Evolutionary conservation across 2,113 vertebrate genomes (phyloP), one percentile per base, ranked within the genome.

Genomic region (Microcebus murinus): DNA sequence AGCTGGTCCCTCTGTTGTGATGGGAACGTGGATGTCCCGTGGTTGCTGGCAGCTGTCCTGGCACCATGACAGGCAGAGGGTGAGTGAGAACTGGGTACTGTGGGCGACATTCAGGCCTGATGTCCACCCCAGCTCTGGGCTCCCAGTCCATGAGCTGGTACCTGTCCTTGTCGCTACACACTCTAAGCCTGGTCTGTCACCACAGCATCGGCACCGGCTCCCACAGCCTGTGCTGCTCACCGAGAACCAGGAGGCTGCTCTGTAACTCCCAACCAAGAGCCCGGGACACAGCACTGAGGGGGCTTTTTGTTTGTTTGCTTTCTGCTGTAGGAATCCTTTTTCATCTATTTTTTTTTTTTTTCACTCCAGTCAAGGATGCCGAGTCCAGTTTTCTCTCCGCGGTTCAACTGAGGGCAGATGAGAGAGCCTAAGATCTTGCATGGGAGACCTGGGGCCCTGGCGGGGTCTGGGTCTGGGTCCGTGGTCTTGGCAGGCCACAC

Each of bases 171-270:
- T 11, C 5, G 59, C 21, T 20, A 4, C 21, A 1, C 1, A n/a
- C 87, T 39, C 8, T 31, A 39, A 71, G 42, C 52, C n/a, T 4
- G 4, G 34, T 13, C 20, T 63, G 61, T 25, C n/a, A 4, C 31
- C 71, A 17, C 0, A n/a, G 29, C 50, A 2, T 0, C 6, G 3
- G 18, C 8, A 17, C 45, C 10, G 1, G 14, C 13, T 11, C 1
- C 0, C 1, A 15, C 1, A 6, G 23, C 13, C 63, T 29, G n/a
- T 29, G 4, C 7, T 6, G 7, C 29, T 15, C 1, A 14, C 29
- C 31, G 84, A 70, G 45, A 57, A 18, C 39, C 13, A 6, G 15
- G 21, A 48, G 34, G 45, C 57, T 50, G 12, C 42, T 68, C 34
- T 10, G 25, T 45, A 61, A 1, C 79, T 39, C 20, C 0, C 0